Conservation (phyloP, 2,888 invertebrate genomes). For the Campoplex nolae region DNA sequence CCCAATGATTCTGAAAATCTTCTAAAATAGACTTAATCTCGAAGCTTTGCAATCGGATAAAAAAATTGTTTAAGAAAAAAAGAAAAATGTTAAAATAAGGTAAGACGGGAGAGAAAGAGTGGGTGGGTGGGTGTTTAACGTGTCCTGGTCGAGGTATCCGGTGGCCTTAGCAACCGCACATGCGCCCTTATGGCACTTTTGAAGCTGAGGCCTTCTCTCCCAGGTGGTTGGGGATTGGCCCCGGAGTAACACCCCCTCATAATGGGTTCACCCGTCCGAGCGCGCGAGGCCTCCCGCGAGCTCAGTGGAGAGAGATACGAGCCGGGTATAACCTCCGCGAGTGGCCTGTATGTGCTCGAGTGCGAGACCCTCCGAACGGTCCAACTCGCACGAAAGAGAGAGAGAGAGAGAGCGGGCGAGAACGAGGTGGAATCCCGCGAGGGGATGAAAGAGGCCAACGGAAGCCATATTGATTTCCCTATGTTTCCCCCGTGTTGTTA, state of each 20-base stretch:
- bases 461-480: conserved; percentile 85
- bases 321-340: conserved; percentile 32
- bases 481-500: conserved; percentile 85
- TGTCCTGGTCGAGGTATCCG: conserved; percentile 80
- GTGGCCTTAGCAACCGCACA: conserved; percentile 84
- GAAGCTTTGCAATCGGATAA: background rate
- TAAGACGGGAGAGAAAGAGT: background rate
- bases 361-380: conserved; percentile 35
- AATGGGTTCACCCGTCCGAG: conserved; percentile 85
- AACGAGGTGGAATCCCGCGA: conserved; percentile 65
- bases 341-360: conserved; percentile 63
- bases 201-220: conserved; percentile 70
- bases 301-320: conserved; percentile 44
- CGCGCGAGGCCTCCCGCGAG: conserved; percentile 68
- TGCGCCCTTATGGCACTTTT: conserved; percentile 81
- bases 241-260: conserved; percentile 84
- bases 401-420: conserved; percentile 67
- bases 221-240: conserved; percentile 84
- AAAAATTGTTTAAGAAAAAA: background rate
- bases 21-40: background rate
- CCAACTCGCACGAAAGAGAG: conserved; percentile 59
- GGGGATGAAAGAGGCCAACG: conserved; percentile 82
- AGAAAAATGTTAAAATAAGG: background rate
- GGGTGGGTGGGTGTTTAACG: conserved; percentile 71
- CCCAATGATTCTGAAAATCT: background rate